Base-by-base conservation (phyloP, 2,888 invertebrate genomes). In the Polyommatus iphigenia region DNA sequence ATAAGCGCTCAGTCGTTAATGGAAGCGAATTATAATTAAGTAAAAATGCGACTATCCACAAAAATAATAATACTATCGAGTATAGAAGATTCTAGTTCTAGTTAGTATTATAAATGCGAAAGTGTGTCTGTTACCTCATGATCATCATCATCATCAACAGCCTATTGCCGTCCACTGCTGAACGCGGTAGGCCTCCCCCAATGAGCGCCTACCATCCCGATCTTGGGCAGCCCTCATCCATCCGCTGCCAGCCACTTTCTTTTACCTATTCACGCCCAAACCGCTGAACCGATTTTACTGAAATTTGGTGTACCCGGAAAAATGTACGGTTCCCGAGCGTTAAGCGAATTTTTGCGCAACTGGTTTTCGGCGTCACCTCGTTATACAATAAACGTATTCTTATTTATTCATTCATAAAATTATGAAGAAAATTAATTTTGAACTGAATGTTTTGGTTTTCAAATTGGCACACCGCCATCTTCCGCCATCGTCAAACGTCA, bases 401-500 rank as follows among this genome's bases (percentile, higher is more conserved):
- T 62, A 62, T 62, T 62, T 10, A 24, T 62, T 62, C 24, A 62
- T 62, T 62, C 24, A 62, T 62, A 24, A 20, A 62, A 62, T 62
- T 24, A 62, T 62, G 24, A 10, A 62, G 62, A 62, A 62, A 24
- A 62, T 62, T 24, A 24, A 24, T 24, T 62, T 24, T 62, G 8
- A 13, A 62, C 10, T 24, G 20, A 62, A 62, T 62, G 24, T 24
- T 62, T 62, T 62, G 62, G 62, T 62, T 62, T 62, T 20, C 10
- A 24, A 24, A 24, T 62, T 62, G 62, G 62, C 20, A 0, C 5
- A 0, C 13, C 0, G 62, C 62, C 62, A 62, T 62, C 62, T 62
- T 62, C 62, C 62, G 62, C 24, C 24, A 59, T 62, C 24, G 62
- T 24, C 24, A 62, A 24, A 62, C 62, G 62, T 62, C 62, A 62